phyloP scores from a whole-genome alignment of 1,140 invertebrate genomes.

The Limonius californicus region DNA sequence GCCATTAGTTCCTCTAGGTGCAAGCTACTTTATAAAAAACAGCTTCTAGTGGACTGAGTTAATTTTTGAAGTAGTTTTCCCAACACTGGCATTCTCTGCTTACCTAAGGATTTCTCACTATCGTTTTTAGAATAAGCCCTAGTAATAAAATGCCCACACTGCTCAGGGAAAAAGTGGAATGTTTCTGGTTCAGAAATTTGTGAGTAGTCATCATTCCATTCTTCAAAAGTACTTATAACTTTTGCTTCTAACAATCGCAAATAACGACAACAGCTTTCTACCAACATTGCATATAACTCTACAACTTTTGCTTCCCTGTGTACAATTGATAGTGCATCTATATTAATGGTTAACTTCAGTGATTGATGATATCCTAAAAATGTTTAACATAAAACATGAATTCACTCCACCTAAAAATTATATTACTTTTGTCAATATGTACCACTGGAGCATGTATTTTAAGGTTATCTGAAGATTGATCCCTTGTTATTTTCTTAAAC shows the following conservation, averaged over 20 bases:
- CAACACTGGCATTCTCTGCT: too few species aligned
- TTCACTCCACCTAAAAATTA: background rate
- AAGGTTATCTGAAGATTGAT: conserved; percentile 21
- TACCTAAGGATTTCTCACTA: conserved; percentile 53
- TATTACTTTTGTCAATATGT: conserved; percentile 43
- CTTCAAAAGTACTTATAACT: conserved; percentile 35
- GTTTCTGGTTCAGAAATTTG: conserved; percentile 50
- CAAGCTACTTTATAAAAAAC: too few species aligned
- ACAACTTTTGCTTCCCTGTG: conserved; percentile 58
- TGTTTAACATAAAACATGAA: background rate
- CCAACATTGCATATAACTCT: conserved; percentile 66
- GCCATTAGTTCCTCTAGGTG: too few species aligned
- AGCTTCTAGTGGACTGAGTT: too few species aligned
- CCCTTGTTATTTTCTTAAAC: conserved; percentile 45
- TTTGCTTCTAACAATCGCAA: conserved; percentile 58
- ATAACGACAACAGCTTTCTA: conserved; percentile 68
- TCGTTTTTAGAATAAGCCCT: conserved; percentile 62
- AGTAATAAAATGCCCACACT: conserved; percentile 72
- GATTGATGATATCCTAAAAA: conserved; percentile 48
- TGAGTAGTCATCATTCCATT: conserved; percentile 15
- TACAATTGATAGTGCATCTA: conserved; percentile 70
- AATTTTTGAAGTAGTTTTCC: too few species aligned
- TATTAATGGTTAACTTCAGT: conserved; percentile 56
- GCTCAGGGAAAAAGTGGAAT: conserved; percentile 60
- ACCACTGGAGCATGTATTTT: conserved; percentile 42